Base-by-base conservation (phyloP, 2,888 invertebrate species). In the Anarsia innoxiella region DNA sequence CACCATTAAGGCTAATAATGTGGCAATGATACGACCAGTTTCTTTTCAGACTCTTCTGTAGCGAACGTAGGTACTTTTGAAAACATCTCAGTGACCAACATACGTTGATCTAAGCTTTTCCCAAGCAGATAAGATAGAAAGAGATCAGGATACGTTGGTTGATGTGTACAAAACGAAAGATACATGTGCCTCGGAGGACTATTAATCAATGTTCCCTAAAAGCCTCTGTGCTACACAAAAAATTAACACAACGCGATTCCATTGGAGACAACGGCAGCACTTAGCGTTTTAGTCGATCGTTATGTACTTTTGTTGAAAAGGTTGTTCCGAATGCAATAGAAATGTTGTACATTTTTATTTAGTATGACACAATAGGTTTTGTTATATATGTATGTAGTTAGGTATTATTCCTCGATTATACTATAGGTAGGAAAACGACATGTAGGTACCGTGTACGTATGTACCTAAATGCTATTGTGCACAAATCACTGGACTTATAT, bases 151-250 rank as follows among this genome's bases (percentile, higher is more conserved):
- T 51, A 49, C 9, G 37, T 36, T 58, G 60, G 67, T 38, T 30
- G 28, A 27, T 41, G 43, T 46, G 49, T 53, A 63, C 46, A 51
- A 53, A 55, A 56, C 56, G 48, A 49, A 44, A 71, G 66, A 72
- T 66, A 72, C 67, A 66, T 67, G 62, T 60, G 59, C 61, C 59
- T 58, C 62, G 59, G 54, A 48, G 54, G 63, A 66, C 73, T 69
- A 78, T 78, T 77, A 77, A 78, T 78, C 77, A 76, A 65, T 60
- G 72, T 68, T 67, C 59, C 63, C 70, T 70, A 74, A 76, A 77
- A 76, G 75, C 70, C 72, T 73, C 59, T 54, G 61, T 55, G 60
- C 62, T 65, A 62, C 62, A 67, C 70, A 76, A 76, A 74, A 45
- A 49, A 54, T 44, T 56, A 54, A 53, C 56, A 50, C 49, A 41